Conservation (phyloP, 2,797 vertebrate species). For the Eulemur rubriventer region DNA sequence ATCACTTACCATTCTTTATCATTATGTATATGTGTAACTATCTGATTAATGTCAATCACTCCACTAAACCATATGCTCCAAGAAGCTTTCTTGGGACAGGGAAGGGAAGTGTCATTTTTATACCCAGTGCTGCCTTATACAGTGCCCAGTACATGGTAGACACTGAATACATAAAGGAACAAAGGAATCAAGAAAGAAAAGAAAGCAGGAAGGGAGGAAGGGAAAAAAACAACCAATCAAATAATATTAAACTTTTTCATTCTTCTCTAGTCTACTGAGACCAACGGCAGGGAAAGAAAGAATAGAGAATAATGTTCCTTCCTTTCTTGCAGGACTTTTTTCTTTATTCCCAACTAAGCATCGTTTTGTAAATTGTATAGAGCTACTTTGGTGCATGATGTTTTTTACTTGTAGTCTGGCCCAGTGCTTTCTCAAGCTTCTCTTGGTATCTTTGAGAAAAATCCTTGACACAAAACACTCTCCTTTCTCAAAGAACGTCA, state of each 20-base stretch:
- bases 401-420: neutral
- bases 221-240: neutral
- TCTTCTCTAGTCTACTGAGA: neutral
- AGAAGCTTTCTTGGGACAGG: neutral
- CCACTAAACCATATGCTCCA: neutral
- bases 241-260: neutral
- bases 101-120: neutral
- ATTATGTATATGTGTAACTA: neutral
- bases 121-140: neutral
- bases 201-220: neutral
- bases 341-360: neutral
- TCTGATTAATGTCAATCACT: neutral
- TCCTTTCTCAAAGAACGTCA: neutral
- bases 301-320: neutral
- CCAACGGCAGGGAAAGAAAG: neutral
- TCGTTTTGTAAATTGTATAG: neutral
- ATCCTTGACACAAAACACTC: neutral
- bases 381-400: neutral
- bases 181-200: neutral
- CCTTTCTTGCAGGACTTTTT: neutral
- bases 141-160: neutral
- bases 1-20: neutral
- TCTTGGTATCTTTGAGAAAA: conserved; percentile 20
- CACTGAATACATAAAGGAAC: neutral
- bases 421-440: neutral